Base-by-base conservation (phyloP, 2,888 invertebrate genomes). In the Stenotaenia linearis region DNA sequence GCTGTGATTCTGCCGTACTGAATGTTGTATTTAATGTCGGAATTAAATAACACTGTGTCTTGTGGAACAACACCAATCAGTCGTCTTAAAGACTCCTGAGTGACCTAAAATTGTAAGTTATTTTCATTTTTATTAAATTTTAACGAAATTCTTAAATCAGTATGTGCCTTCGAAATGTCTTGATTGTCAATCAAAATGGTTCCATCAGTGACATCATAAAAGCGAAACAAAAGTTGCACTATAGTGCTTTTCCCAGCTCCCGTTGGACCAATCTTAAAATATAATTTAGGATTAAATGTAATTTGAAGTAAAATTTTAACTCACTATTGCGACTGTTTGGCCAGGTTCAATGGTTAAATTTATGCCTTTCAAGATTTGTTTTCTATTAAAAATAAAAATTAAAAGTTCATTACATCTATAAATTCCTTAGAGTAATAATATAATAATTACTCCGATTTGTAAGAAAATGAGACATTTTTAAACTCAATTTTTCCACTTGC, bases 21-120 rank as follows among this genome's bases (percentile, higher is more conserved):
- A 82, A 98, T 97, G 86, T 98, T 98, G 85, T 84, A 92, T 91
- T 91, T 92, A 81, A 97, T 94, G 45, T 92, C 91, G 84, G 95
- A 95, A 85, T 98, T 97, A 85, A 98, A 98, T 0, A 98, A 89
- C 61, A 97, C 97, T 0, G 97, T 97, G 85, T 97, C 97, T 86
- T 89, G 89, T 12, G 89, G 89, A 15, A 89, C 89, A 35, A 89
- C 88, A 28, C 89, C 89, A 45, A 89, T 88, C 28, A 84, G 83
- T 74, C 85, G 83, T 2, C 89, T 83, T 28, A 89, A 83, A 0
- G 88, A 88, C 23, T 84, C 83, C 83, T 88, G 87, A 21, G 85
- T 86, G 18, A 88, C 85, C n/a, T n/a, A n/a, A n/a, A n/a, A n/a
- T n/a, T n/a, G n/a, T n/a, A n/a, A n/a, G n/a, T n/a, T n/a, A n/a